Percentiles rank a stretch among this genome's conserved stretches.
Evolutionary conservation across 2,797 vertebrate species (phyloP).

Genomic region (Squalus acanthias): DNA sequence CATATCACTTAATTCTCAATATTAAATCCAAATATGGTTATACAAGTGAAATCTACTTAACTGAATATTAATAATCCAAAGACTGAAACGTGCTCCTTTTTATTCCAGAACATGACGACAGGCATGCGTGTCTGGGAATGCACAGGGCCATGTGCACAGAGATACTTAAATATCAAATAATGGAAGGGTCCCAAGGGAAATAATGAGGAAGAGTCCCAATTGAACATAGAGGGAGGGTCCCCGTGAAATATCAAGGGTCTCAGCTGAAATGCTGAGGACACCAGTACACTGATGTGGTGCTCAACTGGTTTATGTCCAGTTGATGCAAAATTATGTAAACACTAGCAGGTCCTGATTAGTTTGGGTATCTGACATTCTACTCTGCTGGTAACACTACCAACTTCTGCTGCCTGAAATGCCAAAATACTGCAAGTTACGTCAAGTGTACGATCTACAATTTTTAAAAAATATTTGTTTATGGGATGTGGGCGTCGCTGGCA

Average conservation of each 20-base stretch:
- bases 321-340: neutral
- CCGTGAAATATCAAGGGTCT: neutral
- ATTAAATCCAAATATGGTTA: conserved; percentile 29
- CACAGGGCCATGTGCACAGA: neutral
- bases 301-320: neutral
- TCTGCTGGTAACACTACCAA: neutral
- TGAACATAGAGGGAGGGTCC: neutral
- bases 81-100: neutral
- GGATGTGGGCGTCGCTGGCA: too few relatives aligned
- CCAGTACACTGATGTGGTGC: neutral
- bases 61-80: conserved; percentile 25
- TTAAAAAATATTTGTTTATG: too few relatives aligned
- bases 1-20: conserved; percentile 21
- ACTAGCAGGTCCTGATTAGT: neutral
- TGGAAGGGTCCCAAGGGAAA: too few relatives aligned
- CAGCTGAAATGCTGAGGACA: neutral
- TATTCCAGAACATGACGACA: neutral
- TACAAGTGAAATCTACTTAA: neutral
- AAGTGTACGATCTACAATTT: neutral
- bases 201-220: neutral
- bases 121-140: neutral
- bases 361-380: neutral
- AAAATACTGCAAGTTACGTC: neutral
- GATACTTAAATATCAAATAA: neutral
- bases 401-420: neutral